Percentiles rank a stretch among this genome's conserved stretches.
Conservation (phyloP, 2,888 invertebrate genomes). For the Schizotus pectinicornis region DNA sequence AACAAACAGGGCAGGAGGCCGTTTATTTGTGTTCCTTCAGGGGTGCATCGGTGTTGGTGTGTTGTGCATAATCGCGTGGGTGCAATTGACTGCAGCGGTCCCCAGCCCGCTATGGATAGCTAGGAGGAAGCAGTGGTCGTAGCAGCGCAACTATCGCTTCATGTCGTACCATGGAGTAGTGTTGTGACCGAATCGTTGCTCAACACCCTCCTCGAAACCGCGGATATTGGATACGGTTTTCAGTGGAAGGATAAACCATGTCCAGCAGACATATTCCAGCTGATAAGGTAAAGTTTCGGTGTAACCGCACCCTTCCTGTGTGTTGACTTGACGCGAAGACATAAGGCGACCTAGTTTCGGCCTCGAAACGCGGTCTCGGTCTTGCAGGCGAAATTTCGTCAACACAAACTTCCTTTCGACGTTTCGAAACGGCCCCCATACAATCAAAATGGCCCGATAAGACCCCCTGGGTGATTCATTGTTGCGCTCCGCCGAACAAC, state of each 20-base stretch:
- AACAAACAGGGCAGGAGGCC: slow-evolving; percentile 25
- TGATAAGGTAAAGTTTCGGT: slow-evolving; percentile 72
- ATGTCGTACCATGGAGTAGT: slow-evolving; percentile 47
- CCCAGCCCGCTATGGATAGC: not conserved
- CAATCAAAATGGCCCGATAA: too few relatives aligned
- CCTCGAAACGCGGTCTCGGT: slow-evolving; percentile 35
- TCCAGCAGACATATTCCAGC: slow-evolving; percentile 82
- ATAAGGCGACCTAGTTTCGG: slow-evolving; percentile 53
- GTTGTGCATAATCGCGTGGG: slow-evolving; percentile 1
- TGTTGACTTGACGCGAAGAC: slow-evolving; percentile 41
- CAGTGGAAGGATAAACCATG: slow-evolving; percentile 63
- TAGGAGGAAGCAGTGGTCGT: not conserved
- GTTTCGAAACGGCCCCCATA: too few relatives aligned
- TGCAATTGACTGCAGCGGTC: not conserved
- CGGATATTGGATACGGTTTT: slow-evolving; percentile 32
- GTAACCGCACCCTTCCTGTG: slow-evolving; percentile 58
- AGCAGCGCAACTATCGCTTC: slow-evolving; percentile 10
- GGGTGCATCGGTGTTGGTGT: slow-evolving; percentile 10
- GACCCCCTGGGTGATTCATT: too few relatives aligned
- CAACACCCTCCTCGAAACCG: slow-evolving; percentile 35
- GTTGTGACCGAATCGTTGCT: slow-evolving; percentile 47
- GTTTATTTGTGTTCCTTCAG: slow-evolving; percentile 13
- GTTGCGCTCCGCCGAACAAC: too few relatives aligned
- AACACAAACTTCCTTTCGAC: not conserved
- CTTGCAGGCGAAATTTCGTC: slow-evolving; percentile 27